Evolutionary conservation across 2,797 vertebrate genomes (phyloP), one percentile per base, ranked within the genome.

Genomic region (Sylvia borin): DNA sequence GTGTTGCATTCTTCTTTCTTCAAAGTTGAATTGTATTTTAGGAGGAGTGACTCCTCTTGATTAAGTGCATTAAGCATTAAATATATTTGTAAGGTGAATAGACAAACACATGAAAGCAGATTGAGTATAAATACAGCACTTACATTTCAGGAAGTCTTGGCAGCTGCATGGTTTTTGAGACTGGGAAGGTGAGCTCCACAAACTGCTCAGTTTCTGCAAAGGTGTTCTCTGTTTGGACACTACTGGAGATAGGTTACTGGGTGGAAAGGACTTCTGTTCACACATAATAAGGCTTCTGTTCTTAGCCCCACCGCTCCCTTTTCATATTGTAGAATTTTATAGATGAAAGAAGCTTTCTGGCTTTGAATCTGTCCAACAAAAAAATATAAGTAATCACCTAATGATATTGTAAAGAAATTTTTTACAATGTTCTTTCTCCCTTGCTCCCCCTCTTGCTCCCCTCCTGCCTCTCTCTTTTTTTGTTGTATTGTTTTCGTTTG

Each of bases 361-460:
- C 47, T 93, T 86, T 77, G 16, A 64, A 45, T 93, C 13, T 82
- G 19, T 40, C 29, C 9, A 50, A 11, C 2, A 1, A 32, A 48
- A 91, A 85, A n/a, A n/a, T n/a, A n/a, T n/a, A 70, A 26, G 31
- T 24, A 43, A 16, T 65, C 65, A 43, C 16, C 11, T 87, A 80
- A 50, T 66, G 24, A 14, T 81, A 71, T 24, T 77, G n/a, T 78
- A 72, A 88, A 85, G 26, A 53, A 1, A 13, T 80, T 61, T 66
- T n/a, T 93, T 57, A 68, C 3, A 47, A 20, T 53, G 13, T 55
- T 70, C 5, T 85, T 11, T 80, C 32, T 67, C 11, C 85, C 21
- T 10, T 83, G 27, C 5, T 16, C 13, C 3, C 4, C 3, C 4
- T 14, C 3, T 53, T 3, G 14, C 11, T 22, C 4, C 42, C 6